Base-by-base conservation (phyloP, 2,113 vertebrate species). In the Oncorhynchus tshawytscha region DNA sequence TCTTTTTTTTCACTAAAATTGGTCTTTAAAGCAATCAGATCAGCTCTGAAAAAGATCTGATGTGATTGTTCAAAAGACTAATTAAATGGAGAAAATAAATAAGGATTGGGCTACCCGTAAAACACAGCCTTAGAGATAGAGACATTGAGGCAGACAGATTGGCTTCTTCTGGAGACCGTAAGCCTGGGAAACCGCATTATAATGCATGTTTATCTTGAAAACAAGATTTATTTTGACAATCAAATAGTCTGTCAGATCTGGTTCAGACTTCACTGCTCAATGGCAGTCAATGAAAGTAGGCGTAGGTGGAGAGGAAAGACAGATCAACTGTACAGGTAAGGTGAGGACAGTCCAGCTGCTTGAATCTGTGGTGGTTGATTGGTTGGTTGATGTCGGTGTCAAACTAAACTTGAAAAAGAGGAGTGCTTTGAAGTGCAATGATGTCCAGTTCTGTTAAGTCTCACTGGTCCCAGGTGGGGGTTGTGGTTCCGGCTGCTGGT, bases 261-360 rank as follows among this genome's bases (percentile, higher is more conserved):
- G 59, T 62, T n/a, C n/a, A 22, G 18, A 54, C 16, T 18, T 54
- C 51, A 54, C 51, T 54, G 51, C 51, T 54, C 51, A 54, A 54
- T 54, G 51, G 51, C 51, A 64, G 2, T 48, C 16, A 51, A 13
- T 65, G 31, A 68, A 31, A 13, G 24, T 22, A 67, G 3, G 16
- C 5, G n/a, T 29, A 62, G 20, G 59, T 13, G 2, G 16, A 22
- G 59, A 13, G 31, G 16, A 39, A n/a, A 34, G 59, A 25, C 34
- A 59, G 54, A 60, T 64, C 57, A 48, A 73, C 29, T 24, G 5
- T 31, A 64, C 72, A 65, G 20, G 15, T 22, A 39, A 70, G 39
- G n/a, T 57, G 39, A 74, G 85, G 24, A 82, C 87, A 92, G 88
- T 80, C 89, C 88, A 86, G 91, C 89, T 91, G 90, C 83, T 89